These are phyloP conservation scores for Hirtodrosophila confusa DNA, from an alignment of 2,888 invertebrate genomes.

Conservation along the genomic window DNA sequence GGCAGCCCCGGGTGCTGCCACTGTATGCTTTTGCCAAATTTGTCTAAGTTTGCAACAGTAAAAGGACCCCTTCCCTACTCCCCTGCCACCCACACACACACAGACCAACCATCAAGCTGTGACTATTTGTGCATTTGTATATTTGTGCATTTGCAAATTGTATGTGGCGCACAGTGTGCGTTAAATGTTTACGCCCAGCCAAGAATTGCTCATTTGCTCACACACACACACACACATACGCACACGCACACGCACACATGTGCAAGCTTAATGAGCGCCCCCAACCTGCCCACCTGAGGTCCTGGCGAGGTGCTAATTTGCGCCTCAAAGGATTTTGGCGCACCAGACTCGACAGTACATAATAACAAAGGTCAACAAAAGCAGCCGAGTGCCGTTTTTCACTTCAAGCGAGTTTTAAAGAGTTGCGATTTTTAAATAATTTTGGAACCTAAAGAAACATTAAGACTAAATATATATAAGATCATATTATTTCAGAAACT, in stretches of 20 bases:
- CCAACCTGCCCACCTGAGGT: constrained; percentile 26
- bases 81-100: background rate
- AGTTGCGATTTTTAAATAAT: background rate
- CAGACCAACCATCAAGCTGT: background rate
- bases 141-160: constrained; percentile 60
- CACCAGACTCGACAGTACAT: constrained; percentile 27
- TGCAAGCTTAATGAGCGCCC: constrained; percentile 39
- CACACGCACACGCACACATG: background rate
- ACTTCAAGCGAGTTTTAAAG: constrained; percentile 16
- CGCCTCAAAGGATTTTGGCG: constrained; percentile 73
- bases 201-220: constrained; percentile 70
- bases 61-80: constrained; percentile 6
- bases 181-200: constrained; percentile 66
- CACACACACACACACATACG: constrained; percentile 2
- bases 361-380: constrained; percentile 53
- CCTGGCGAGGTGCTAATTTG: constrained; percentile 77
- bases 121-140: constrained; percentile 27
- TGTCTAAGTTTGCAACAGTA: constrained; percentile 50
- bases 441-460: background rate
- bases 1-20: constrained; percentile 32
- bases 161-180: constrained; percentile 44
- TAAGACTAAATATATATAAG: too few species aligned
- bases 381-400: constrained; percentile 19
- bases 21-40: constrained; percentile 57
- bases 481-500: too few species aligned